A percentile compares a stretch with the other conserved stretches of the same genome.
Conservation (phyloP, 2,797 vertebrate genomes). For the Centroberyx gerrardi region DNA sequence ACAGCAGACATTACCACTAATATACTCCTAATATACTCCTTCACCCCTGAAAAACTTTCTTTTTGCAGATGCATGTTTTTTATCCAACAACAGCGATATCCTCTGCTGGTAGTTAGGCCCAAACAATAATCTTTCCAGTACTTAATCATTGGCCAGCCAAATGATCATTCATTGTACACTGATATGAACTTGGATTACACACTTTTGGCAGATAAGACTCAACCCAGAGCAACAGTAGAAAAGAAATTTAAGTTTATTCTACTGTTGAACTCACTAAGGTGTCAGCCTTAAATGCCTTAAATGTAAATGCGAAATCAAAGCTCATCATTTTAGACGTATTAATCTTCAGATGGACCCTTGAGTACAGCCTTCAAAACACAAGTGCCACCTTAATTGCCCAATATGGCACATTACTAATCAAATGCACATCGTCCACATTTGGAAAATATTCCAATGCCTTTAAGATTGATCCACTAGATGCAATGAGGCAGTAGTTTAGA, state of each 20-base stretch:
- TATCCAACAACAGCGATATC: background rate
- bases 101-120: slow-evolving; percentile 36
- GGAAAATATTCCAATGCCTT: slow-evolving; percentile 14
- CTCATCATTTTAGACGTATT: background rate
- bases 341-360: slow-evolving; percentile 33
- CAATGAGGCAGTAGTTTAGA: slow-evolving; percentile 46
- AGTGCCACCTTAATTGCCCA: slow-evolving; percentile 7
- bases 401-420: background rate
- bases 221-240: background rate
- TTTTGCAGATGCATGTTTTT: background rate
- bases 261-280: background rate
- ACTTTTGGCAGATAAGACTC: background rate
- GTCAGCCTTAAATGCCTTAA: background rate
- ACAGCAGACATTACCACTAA: slow-evolving; percentile 33
- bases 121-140: slow-evolving; percentile 5
- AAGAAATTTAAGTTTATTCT: background rate
- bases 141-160: slow-evolving; percentile 76
- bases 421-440: slow-evolving; percentile 8
- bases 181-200: slow-evolving; percentile 17
- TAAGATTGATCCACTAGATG: slow-evolving; percentile 10
- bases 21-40: background rate
- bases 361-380: slow-evolving; percentile 24
- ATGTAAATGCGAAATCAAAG: background rate
- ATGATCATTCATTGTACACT: slow-evolving; percentile 54
- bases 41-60: background rate